Conservation (phyloP, 2,888 invertebrate species). For the Anaspis maculata region DNA sequence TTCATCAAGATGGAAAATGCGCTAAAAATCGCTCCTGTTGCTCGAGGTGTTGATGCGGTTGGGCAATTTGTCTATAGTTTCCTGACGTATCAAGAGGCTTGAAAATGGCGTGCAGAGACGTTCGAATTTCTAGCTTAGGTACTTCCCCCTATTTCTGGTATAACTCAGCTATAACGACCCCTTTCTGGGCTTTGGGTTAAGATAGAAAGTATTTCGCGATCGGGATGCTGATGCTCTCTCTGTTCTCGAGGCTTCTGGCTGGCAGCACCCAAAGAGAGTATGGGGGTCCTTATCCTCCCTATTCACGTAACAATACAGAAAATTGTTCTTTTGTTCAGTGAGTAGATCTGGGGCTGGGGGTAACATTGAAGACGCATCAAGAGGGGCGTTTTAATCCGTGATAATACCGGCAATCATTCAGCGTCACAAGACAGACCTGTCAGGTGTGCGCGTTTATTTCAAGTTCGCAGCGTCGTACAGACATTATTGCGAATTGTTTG, state of each 20-base stretch:
- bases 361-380: slow-evolving; percentile 5
- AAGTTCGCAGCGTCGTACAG: too few species aligned
- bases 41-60: too few species aligned
- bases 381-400: slow-evolving; percentile 7
- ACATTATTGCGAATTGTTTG: slow-evolving; percentile 9
- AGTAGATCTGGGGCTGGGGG: too few species aligned
- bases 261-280: too few species aligned
- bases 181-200: slow-evolving; percentile 5
- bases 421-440: slow-evolving; percentile 6
- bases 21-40: too few species aligned
- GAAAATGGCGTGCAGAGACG: too few species aligned
- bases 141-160: slow-evolving; percentile 7
- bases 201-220: slow-evolving; percentile 8
- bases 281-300: too few species aligned
- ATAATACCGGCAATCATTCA: slow-evolving; percentile 10
- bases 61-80: too few species aligned
- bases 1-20: too few species aligned
- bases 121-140: too few species aligned
- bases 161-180: slow-evolving; percentile 9
- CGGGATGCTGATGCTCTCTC: slow-evolving; percentile 1
- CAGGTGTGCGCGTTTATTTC: slow-evolving; percentile 8
- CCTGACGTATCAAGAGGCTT: too few species aligned
- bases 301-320: slow-evolving; percentile 9
- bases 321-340: slow-evolving; percentile 11
- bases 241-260: too few species aligned